phyloP scores from a whole-genome alignment of 2,797 vertebrate genomes.

The Sebastes paucispinis region DNA sequence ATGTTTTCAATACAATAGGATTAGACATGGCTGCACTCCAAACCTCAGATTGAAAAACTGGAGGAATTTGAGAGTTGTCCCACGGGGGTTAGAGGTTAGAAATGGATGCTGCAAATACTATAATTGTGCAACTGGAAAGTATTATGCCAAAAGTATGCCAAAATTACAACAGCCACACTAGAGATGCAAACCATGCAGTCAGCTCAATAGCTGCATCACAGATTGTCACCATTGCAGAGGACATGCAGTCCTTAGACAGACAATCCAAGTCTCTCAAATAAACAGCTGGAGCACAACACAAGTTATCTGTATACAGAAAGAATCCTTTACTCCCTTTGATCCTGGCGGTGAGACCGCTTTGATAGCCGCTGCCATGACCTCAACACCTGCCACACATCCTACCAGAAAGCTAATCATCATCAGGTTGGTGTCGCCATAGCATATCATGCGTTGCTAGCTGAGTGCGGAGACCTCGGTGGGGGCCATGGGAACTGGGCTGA shows the following conservation, averaged over 20 bases:
- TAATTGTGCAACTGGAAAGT: constrained; percentile 26
- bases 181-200: constrained; percentile 17
- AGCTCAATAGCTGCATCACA: not conserved
- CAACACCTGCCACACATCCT: constrained; percentile 20
- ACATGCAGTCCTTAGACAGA: constrained; percentile 13
- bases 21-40: constrained; percentile 35
- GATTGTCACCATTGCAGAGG: not conserved
- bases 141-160: not conserved
- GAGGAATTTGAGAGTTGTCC: constrained; percentile 39
- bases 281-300: constrained; percentile 16
- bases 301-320: constrained; percentile 7
- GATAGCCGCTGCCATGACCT: constrained; percentile 11
- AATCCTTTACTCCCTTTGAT: constrained; percentile 5
- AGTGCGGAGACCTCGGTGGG: constrained; percentile 52
- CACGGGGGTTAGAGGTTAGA: constrained; percentile 10
- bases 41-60: constrained; percentile 35
- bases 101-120: constrained; percentile 36
- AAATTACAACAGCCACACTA: not conserved
- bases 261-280: constrained; percentile 16
- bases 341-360: not conserved
- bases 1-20: constrained; percentile 10
- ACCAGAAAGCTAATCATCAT: not conserved
- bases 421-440: constrained; percentile 1
- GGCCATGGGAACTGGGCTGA: constrained; percentile 82
- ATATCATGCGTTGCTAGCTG: constrained; percentile 24